Evolutionary conservation across 2,888 invertebrate species (phyloP), one percentile per base, ranked within the genome.

Genomic region (Pollenia angustigena): DNA sequence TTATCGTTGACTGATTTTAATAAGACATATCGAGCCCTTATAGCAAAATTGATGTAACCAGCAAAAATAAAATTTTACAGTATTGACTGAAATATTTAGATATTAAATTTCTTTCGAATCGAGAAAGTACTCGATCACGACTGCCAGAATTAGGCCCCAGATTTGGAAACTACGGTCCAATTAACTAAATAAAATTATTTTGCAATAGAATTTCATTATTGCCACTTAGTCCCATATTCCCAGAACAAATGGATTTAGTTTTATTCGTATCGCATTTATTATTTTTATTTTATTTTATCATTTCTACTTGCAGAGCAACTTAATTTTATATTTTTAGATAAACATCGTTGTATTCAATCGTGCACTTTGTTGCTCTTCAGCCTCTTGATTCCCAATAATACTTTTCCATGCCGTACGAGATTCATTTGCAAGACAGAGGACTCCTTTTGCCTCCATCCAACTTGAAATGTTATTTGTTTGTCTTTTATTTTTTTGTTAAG

Each of bases 311-410:
- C 79, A 60, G 54, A 85, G 84, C 84, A 85, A 85, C 84, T 85
- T 80, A 85, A 85, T 80, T 80, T 82, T 76, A 76, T 85, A 79
- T 84, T 84, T 85, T 80, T 85, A 85, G 84, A 80, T 80, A 80
- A 85, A 80, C 79, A 85, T 85, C 74, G 52, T 85, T 74, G 79
- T 52, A 75, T 66, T 80, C 66, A 85, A 80, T 80, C 79, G 71
- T 50, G 14, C 58, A 71, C 66, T 56, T 44, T 66, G n/a, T 50
- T 58, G 58, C 46, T 48, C 62, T 68, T 71, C 62, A 40, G 48
- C 46, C 66, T 48, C 50, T 81, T 74, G 74, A 66, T 74, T 81
- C 54, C 66, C 71, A 72, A 56, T 62, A 66, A 84, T 40, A 54
- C 16, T 69, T 78, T 64, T 18, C n/a, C 62, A 64, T 44, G 14